phyloP scores from a whole-genome alignment of 1,140 invertebrate species.

The Lordiphosa stackelbergi region DNA sequence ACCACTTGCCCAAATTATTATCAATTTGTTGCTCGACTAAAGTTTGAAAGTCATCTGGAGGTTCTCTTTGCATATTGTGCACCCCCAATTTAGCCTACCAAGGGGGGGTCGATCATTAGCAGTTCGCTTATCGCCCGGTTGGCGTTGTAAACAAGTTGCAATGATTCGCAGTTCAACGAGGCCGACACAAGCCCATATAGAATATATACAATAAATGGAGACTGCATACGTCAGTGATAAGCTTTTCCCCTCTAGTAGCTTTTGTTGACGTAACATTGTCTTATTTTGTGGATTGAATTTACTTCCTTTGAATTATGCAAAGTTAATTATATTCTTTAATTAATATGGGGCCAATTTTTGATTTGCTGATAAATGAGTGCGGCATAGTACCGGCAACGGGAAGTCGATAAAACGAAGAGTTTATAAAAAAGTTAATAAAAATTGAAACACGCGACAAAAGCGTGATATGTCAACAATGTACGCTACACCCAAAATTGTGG shows the following conservation, averaged over 20 bases:
- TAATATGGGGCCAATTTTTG: slow-evolving; percentile 14
- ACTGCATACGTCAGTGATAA: slow-evolving; percentile 50
- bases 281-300: slow-evolving; percentile 11
- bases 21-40: slow-evolving; percentile 24
- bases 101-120: slow-evolving; percentile 8
- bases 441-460: slow-evolving; percentile 39
- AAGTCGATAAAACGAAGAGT: slow-evolving; percentile 39
- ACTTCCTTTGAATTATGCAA: slow-evolving; percentile 2
- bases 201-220: slow-evolving; percentile 14
- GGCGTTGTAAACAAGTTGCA: slow-evolving; percentile 48
- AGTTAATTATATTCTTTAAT: slow-evolving; percentile 46
- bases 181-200: slow-evolving; percentile 12
- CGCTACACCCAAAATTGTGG: slow-evolving; percentile 1
- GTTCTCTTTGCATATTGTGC: slow-evolving; percentile 38
- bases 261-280: slow-evolving; percentile 27
- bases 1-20: slow-evolving; percentile 20
- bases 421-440: slow-evolving; percentile 21
- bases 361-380: slow-evolving; percentile 20
- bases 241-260: slow-evolving; percentile 1
- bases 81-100: slow-evolving; percentile 12
- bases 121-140: slow-evolving; percentile 33
- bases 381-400: slow-evolving; percentile 7
- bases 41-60: slow-evolving; percentile 64
- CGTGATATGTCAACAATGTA: slow-evolving; percentile 26
- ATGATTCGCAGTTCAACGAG: slow-evolving; percentile 28